phyloP scores from a whole-genome alignment of 2,888 invertebrate genomes.

The Archaeoteleia sp. region DNA sequence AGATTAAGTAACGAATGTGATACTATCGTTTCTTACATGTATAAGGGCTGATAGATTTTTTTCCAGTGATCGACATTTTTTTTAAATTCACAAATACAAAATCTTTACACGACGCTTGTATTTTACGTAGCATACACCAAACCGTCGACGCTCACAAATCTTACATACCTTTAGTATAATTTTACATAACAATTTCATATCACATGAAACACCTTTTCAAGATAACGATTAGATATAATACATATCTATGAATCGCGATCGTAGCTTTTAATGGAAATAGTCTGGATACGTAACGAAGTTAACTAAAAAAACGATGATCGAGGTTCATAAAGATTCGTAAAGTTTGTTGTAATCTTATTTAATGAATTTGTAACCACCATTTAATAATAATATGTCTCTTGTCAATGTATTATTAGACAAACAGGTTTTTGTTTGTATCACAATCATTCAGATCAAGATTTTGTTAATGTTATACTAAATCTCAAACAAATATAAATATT shows the following conservation, averaged over 20 bases:
- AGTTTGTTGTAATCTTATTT: no score
- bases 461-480: no score
- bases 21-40: background rate
- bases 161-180: constrained; percentile 16
- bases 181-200: constrained; percentile 16
- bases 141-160: background rate
- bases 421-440: no score
- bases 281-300: no score
- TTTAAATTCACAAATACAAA: constrained; percentile 24
- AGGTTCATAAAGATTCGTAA: no score
- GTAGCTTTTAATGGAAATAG: no score
- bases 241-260: constrained; percentile 5
- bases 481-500: no score
- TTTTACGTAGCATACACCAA: constrained; percentile 10
- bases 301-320: no score
- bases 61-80: constrained; percentile 7
- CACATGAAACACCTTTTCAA: constrained; percentile 17
- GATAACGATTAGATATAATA: constrained; percentile 7
- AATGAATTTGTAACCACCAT: no score
- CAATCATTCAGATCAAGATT: no score
- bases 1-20: background rate
- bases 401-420: no score
- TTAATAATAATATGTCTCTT: no score
- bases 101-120: constrained; percentile 9
- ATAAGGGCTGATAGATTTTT: constrained; percentile 10